Percentiles rank a stretch among this genome's conserved stretches.
phyloP scores from a whole-genome alignment of 2,113 vertebrate species.

The Seriola aureovittata region DNA sequence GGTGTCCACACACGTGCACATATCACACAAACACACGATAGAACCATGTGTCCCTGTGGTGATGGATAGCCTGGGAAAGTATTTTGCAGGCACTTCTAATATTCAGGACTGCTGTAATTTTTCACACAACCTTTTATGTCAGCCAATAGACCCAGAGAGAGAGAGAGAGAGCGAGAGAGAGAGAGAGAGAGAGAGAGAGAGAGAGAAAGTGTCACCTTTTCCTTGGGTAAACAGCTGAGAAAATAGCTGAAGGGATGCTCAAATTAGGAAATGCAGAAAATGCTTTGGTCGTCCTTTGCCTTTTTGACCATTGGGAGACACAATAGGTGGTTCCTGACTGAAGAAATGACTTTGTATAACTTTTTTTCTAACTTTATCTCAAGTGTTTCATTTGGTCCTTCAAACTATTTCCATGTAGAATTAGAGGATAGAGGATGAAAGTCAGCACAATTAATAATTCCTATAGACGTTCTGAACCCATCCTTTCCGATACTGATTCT shows the following conservation, averaged over 20 bases:
- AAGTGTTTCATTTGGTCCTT: not conserved
- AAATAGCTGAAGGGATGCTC: constrained; percentile 38
- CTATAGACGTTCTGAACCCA: too few relatives aligned
- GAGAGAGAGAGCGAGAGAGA: not conserved
- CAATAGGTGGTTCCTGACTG: not conserved
- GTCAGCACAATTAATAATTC: not conserved
- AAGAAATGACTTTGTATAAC: constrained; percentile 11
- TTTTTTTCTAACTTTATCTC: not conserved
- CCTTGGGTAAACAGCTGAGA: constrained; percentile 15
- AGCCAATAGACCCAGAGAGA: constrained; percentile 42
- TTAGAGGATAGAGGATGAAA: not conserved
- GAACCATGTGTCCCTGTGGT: constrained; percentile 44
- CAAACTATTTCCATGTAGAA: not conserved
- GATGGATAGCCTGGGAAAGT: constrained; percentile 71
- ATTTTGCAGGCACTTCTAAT: constrained; percentile 71
- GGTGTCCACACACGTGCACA: constrained; percentile 9
- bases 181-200: constrained; percentile 7
- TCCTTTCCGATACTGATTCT: too few relatives aligned
- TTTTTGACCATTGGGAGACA: constrained; percentile 28
- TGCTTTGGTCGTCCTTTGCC: constrained; percentile 31
- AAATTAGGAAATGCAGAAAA: constrained; percentile 35
- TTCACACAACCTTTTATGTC: constrained; percentile 77
- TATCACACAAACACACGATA: not conserved
- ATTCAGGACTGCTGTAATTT: constrained; percentile 73
- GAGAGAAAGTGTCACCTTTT: constrained; percentile 44